Evolutionary conservation across 2,888 invertebrate genomes (phyloP), one percentile per base, ranked within the genome.

Genomic region (Amphipoea oculea): DNA sequence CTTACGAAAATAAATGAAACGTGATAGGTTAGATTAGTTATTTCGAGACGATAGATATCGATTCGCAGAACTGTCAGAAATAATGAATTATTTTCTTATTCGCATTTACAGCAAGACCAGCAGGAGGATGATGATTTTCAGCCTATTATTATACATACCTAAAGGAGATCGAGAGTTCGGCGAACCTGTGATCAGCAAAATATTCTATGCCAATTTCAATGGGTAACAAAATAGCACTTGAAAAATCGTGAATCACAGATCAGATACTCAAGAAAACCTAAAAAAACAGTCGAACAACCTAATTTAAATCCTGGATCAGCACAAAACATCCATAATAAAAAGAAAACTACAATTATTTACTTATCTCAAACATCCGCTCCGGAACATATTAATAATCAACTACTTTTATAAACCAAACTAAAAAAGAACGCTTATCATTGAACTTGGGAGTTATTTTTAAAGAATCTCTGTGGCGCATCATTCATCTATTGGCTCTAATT

Each of bases 391-490:
- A 73, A 69, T 74, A 63, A 73, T 81, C 74, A 60, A 69, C 11
- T 65, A 76, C 54, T 63, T 57, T 62, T 83, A 67, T 79, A 83
- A 86, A 79, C 67, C n/a, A 65, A 76, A 72, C 73, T 76, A 78
- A 82, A 87, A 76, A 60, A 73, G 45, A 63, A 42, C 77, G 68
- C 79, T 85, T 87, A 87, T 86, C 87, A 88, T 87, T 88, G 88
- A 88, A 88, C 88, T 88, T 88, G 89, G 51, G 45, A 23, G 78
- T 85, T 86, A 88, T 88, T 87, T 88, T 78, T 77, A 76, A 66
- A 80, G 62, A 72, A 76, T 82, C 67, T 81, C 78, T 83, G 81
- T 54, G 40, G 68, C 75, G 65, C 87, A 85, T 88, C 85, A 75
- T 79, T 88, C 85, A 85, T 76, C 60, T 67, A 88, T 88, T 78